Percentiles rank a stretch among this genome's conserved stretches.
phyloP scores from a whole-genome alignment of 2,797 vertebrate species.

The Denticeps clupeoides region DNA sequence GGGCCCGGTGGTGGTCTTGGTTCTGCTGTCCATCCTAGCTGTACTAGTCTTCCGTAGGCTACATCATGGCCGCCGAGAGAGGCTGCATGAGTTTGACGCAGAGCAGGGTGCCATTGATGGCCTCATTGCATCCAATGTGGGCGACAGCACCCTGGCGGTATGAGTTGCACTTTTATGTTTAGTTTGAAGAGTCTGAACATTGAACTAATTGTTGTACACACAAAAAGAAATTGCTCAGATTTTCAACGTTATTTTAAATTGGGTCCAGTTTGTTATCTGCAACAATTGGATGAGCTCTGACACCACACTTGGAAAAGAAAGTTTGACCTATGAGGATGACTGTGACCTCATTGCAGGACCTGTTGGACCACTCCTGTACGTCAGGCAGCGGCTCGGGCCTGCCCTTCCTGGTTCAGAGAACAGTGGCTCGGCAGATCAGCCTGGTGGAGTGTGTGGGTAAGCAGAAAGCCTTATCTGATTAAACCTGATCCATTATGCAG shows the following conservation, averaged over 20 bases:
- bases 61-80: slow-evolving; percentile 51
- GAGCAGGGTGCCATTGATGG: slow-evolving; percentile 62
- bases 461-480: slow-evolving; percentile 13
- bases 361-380: slow-evolving; percentile 67
- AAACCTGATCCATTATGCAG: background rate
- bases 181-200: no score
- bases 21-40: slow-evolving; percentile 47
- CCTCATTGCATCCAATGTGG: slow-evolving; percentile 63
- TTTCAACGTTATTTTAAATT: no score
- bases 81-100: slow-evolving; percentile 57
- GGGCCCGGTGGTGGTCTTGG: slow-evolving; percentile 49
- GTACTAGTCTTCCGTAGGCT: slow-evolving; percentile 57
- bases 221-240: no score
- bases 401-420: slow-evolving; percentile 71
- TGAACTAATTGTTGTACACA: no score
- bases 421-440: slow-evolving; percentile 70
- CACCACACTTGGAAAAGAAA: no score
- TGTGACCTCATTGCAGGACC: slow-evolving; percentile 49
- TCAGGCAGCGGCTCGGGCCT: slow-evolving; percentile 70
- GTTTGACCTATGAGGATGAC: no score
- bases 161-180: slow-evolving; percentile 8
- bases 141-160: slow-evolving; percentile 67
- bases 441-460: slow-evolving; percentile 69
- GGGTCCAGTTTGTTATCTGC: no score
- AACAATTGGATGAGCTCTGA: no score